Evolutionary conservation across 2,113 vertebrate genomes (phyloP).

Genomic region (Tenebrosternarchus preto): DNA sequence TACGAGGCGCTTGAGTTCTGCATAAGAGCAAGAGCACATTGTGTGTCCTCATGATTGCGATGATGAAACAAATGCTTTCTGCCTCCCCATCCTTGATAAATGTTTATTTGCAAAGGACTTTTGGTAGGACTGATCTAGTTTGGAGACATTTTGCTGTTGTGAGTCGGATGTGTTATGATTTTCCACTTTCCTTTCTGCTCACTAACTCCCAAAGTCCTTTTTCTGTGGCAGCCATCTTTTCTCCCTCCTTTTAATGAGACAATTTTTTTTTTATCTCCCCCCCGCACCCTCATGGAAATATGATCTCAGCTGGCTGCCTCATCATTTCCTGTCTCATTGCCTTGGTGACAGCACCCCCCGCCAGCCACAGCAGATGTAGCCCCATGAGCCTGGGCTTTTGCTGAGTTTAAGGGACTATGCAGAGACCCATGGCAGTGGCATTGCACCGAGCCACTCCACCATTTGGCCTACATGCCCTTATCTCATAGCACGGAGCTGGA

Average conservation of each 20-base stretch:
- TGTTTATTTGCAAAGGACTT: background rate
- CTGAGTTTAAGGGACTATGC: constrained; percentile 44
- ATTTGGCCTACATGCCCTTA: constrained; percentile 34
- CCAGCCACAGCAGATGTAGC: constrained; percentile 52
- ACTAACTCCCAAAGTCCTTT: background rate
- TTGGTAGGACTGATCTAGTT: no score
- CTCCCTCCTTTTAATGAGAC: constrained; percentile 1
- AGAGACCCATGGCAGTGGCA: background rate
- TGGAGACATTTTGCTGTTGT: background rate
- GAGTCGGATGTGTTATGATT: background rate
- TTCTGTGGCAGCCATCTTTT: constrained; percentile 18
- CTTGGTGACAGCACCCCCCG: constrained; percentile 51
- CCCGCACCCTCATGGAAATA: constrained; percentile 33
- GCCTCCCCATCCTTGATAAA: background rate
- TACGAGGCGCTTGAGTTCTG: no score
- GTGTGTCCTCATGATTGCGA: no score
- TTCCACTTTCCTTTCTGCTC: background rate
- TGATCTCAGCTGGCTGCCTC: constrained; percentile 46
- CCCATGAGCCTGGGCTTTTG: constrained; percentile 43
- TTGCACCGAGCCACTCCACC: constrained; percentile 7
- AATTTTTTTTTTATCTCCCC: constrained; percentile 7
- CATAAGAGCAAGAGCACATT: no score
- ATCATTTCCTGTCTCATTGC: constrained; percentile 52
- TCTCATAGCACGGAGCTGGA: background rate
- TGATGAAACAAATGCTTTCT: background rate